These are phyloP conservation scores for Callyntrura sp. DNA, from an alignment of 2,888 invertebrate genomes.

Conservation along the genomic window DNA sequence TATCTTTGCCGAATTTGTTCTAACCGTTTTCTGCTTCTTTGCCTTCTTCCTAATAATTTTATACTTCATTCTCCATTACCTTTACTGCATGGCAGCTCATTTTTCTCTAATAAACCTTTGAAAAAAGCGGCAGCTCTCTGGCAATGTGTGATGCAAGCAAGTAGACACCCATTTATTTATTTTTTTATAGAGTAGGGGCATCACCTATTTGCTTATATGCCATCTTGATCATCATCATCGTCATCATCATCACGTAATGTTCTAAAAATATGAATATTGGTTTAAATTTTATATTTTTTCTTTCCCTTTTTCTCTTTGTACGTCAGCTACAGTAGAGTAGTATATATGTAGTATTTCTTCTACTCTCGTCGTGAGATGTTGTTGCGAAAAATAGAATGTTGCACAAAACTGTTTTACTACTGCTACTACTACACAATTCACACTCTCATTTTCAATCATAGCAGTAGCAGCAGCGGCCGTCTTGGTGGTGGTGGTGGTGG, in stretches of 20 bases:
- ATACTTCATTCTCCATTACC: no score
- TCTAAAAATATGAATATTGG: constrained; percentile 73
- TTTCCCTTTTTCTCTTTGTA: neutral
- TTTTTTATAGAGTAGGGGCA: no score
- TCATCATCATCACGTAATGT: constrained; percentile 66
- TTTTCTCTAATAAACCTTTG: neutral
- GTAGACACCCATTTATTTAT: no score
- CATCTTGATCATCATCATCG: no score
- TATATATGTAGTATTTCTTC: neutral
- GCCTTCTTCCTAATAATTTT: no score
- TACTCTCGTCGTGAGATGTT: neutral
- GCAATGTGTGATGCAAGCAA: no score
- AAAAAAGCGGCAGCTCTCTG: neutral
- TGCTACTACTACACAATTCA: constrained; percentile 15
- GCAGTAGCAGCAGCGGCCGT: neutral
- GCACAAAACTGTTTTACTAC: constrained; percentile 20
- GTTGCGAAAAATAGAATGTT: constrained; percentile 2
- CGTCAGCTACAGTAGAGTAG: neutral
- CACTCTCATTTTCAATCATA: constrained; percentile 32
- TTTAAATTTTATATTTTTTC: constrained; percentile 20
- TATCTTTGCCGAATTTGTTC: no score
- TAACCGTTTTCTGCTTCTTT: no score
- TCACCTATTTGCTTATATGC: no score
- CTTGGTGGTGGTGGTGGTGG: constrained; percentile 7
- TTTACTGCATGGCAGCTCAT: no score